A percentile compares a stretch with the other conserved stretches of the same genome.
phyloP scores from a whole-genome alignment of 2,888 invertebrate genomes.

The Sycophila texana region DNA sequence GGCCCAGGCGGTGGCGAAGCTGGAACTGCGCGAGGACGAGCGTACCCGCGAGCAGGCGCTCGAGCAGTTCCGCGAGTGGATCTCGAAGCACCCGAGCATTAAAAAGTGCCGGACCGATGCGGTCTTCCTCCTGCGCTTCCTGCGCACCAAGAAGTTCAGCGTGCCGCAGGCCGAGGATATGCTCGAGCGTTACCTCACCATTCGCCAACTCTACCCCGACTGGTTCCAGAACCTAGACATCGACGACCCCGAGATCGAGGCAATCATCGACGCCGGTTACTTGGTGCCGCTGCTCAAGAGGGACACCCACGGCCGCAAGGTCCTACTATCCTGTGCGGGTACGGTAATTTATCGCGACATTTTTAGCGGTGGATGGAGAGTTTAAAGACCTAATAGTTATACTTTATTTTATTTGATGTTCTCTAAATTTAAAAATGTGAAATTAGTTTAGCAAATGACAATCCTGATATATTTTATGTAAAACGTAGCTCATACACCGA shows the following conservation, averaged over 20 bases:
- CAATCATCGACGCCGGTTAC: conserved; percentile 89
- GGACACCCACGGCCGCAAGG: conserved; percentile 85
- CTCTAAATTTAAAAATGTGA: no score
- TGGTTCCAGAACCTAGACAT: conserved; percentile 91
- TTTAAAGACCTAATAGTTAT: no score
- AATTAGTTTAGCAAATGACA: no score
- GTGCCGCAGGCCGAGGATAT: conserved; percentile 91
- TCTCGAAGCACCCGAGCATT: conserved; percentile 88
- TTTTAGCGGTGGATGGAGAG: no score
- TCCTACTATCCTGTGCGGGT: conserved; percentile 88
- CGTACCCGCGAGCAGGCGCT: conserved; percentile 84
- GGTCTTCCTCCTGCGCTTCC: conserved; percentile 88
- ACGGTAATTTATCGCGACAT: conserved; percentile 61
- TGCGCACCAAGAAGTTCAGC: conserved; percentile 91
- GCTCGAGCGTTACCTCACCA: conserved; percentile 90
- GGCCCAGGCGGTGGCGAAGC: conserved; percentile 64
- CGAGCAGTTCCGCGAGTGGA: conserved; percentile 88
- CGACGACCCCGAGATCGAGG: conserved; percentile 86
- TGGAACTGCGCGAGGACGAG: conserved; percentile 88
- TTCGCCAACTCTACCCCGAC: conserved; percentile 88
- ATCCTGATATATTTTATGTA: no score
- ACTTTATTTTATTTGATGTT: no score
- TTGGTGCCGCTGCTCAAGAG: conserved; percentile 85
- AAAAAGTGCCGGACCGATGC: conserved; percentile 89
- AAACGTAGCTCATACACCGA: no score